Conservation (phyloP, 1,140 invertebrate genomes). For the Holotrichia oblita region DNA sequence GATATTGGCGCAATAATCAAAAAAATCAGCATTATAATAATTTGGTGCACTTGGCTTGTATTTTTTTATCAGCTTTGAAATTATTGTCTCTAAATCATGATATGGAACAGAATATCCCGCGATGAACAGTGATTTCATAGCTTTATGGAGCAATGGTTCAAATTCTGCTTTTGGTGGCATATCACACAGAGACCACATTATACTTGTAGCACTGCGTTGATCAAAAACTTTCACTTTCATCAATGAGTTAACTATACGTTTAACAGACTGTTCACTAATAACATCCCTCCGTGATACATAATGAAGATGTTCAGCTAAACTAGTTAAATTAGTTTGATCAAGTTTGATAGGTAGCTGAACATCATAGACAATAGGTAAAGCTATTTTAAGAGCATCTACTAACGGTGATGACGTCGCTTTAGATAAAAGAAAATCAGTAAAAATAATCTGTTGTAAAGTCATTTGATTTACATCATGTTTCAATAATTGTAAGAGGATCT, state of each 20-base stretch:
- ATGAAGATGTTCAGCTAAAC: slow-evolving; percentile 64
- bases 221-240: slow-evolving; percentile 62
- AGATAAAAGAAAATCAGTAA: slow-evolving; percentile 67
- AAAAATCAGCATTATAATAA: slow-evolving; percentile 69
- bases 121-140: slow-evolving; percentile 42
- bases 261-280: slow-evolving; percentile 63
- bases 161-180: slow-evolving; percentile 60
- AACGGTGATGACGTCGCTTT: slow-evolving; percentile 64
- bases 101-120: neutral
- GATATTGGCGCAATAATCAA: slow-evolving; percentile 63
- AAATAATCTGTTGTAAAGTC: slow-evolving; percentile 68
- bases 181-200: slow-evolving; percentile 64
- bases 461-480: slow-evolving; percentile 68
- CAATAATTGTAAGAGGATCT: slow-evolving; percentile 70
- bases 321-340: slow-evolving; percentile 63
- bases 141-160: slow-evolving; percentile 61
- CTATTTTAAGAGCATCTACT: slow-evolving; percentile 67
- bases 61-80: slow-evolving; percentile 60
- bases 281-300: slow-evolving; percentile 62
- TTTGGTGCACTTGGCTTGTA: slow-evolving; percentile 61
- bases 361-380: slow-evolving; percentile 71
- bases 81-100: slow-evolving; percentile 62
- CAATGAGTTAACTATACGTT: slow-evolving; percentile 62
- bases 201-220: slow-evolving; percentile 60
- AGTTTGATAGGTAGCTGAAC: slow-evolving; percentile 66